Percentiles rank a stretch among this genome's conserved stretches.
Evolutionary conservation across 2,888 invertebrate genomes (phyloP).

Genomic region (Deilephila elpenor): DNA sequence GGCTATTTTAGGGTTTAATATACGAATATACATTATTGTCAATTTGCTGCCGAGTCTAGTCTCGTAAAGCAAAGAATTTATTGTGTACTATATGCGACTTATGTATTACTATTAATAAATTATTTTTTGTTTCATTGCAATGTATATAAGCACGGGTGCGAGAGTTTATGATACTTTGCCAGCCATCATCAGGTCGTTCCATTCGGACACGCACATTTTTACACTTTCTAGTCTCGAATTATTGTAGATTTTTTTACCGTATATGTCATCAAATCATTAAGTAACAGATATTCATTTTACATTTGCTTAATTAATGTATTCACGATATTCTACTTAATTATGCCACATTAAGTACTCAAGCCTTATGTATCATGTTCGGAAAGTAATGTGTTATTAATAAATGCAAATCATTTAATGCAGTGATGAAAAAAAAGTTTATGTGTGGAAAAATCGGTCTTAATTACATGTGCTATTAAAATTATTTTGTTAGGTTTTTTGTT

Average conservation of each 20-base stretch:
- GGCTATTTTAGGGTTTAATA: conserved; percentile 13
- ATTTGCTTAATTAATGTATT: conserved; percentile 24
- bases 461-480: conserved; percentile 7
- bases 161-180: conserved; percentile 9
- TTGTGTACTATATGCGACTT: neutral
- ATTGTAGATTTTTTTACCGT: conserved; percentile 61
- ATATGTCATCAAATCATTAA: conserved; percentile 47
- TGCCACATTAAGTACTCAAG: conserved; percentile 40
- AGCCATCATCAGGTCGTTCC: conserved; percentile 57
- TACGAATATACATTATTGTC: conserved; percentile 31
- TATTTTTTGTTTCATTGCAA: neutral
- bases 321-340: conserved; percentile 37
- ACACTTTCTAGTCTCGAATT: conserved; percentile 82
- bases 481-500: neutral
- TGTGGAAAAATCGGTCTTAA: neutral
- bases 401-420: neutral
- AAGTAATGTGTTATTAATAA: conserved; percentile 36
- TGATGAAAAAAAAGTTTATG: neutral
- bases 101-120: neutral
- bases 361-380: conserved; percentile 18
- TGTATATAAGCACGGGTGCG: neutral
- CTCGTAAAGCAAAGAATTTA: conserved; percentile 26
- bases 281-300: conserved; percentile 23
- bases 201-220: conserved; percentile 64
- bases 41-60: conserved; percentile 29